A percentile compares a stretch with the other conserved stretches of the same genome.
Evolutionary conservation across 2,888 invertebrate species (phyloP).

Genomic region (Gibbula magus): DNA sequence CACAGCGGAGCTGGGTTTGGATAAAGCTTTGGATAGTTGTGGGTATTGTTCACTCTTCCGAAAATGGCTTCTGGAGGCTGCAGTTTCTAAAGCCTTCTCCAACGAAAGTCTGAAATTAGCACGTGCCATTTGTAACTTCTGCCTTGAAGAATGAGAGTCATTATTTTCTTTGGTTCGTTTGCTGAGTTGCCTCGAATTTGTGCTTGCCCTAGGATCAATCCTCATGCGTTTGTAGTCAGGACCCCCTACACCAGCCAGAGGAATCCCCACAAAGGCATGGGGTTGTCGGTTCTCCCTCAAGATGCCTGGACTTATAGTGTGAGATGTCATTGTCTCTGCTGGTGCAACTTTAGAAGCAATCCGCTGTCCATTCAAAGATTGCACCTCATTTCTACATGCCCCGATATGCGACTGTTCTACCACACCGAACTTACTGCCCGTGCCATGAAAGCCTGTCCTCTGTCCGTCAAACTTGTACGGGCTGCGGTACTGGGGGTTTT

Average conservation of each 20-base stretch:
- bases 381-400: background rate
- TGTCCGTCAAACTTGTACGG: background rate
- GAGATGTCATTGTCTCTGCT: background rate
- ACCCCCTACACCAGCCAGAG: background rate
- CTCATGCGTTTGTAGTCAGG: background rate
- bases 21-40: conserved; percentile 22
- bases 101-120: conserved; percentile 50
- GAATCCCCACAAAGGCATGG: background rate
- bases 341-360: background rate
- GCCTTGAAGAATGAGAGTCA: conserved; percentile 48
- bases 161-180: conserved; percentile 1
- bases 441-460: background rate
- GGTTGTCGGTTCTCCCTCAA: background rate
- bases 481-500: conserved; percentile 19
- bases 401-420: background rate
- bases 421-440: background rate
- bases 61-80: background rate
- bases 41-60: conserved; percentile 1
- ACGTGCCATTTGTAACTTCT: conserved; percentile 56
- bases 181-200: background rate
- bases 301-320: background rate
- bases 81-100: conserved; percentile 49
- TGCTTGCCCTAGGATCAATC: background rate
- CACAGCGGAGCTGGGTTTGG: background rate
- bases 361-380: too few species aligned